Evolutionary conservation across 2,113 vertebrate genomes (phyloP).

Genomic region (Himantopus leucocephalus): DNA sequence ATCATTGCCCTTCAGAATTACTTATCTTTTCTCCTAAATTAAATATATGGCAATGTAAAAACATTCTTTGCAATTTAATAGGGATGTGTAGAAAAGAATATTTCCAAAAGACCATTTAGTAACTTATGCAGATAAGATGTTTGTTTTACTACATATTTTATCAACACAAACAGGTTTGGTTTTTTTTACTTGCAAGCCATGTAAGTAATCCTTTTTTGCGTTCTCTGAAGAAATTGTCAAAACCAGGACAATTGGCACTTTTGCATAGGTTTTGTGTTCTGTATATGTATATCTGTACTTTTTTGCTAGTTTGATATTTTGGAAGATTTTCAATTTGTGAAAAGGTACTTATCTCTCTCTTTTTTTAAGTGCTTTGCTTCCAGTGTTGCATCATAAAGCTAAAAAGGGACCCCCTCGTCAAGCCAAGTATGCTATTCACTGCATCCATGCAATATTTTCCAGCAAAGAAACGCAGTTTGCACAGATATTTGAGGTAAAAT

Average conservation of each 20-base stretch:
- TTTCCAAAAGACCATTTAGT: neutral
- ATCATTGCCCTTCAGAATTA: neutral
- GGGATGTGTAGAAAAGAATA: neutral
- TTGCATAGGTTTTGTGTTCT: neutral
- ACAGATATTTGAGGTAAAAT: slow-evolving; percentile 96
- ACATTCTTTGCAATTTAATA: neutral
- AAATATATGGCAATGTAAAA: neutral
- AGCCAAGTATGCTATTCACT: slow-evolving; percentile 97
- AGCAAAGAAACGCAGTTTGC: slow-evolving; percentile 98
- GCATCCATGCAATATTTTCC: slow-evolving; percentile 97
- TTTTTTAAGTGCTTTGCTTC: slow-evolving; percentile 86
- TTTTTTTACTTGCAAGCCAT: neutral
- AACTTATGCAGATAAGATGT: neutral
- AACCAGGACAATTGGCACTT: neutral
- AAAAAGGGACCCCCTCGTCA: slow-evolving; percentile 94
- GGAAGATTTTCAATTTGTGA: neutral
- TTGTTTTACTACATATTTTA: neutral
- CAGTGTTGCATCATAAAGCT: slow-evolving; percentile 96
- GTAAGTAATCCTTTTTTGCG: neutral
- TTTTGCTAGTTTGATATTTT: neutral
- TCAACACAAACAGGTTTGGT: neutral
- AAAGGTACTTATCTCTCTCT: neutral
- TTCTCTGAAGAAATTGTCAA: neutral
- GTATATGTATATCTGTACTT: neutral
- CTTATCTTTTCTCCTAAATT: neutral